Percentiles rank a stretch among this genome's conserved stretches.
These are phyloP conservation scores for Lithophane ornitopus DNA, from an alignment of 2,888 invertebrate species.

Conservation along the genomic window DNA sequence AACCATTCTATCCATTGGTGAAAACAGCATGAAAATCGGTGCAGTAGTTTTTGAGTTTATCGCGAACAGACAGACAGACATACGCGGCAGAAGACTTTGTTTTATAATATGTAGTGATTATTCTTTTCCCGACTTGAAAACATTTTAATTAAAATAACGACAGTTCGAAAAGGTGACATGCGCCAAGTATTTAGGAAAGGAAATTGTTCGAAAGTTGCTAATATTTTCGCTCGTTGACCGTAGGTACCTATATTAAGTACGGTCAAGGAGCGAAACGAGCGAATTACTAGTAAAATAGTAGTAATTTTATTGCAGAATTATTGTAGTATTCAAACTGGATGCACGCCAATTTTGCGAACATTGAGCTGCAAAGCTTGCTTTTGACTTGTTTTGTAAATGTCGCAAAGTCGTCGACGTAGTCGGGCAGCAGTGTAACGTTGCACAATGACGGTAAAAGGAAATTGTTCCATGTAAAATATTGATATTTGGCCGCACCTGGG, in stretches of 20 bases:
- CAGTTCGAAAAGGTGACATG: background rate
- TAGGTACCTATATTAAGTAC: background rate
- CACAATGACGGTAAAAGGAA: slow-evolving; percentile 3
- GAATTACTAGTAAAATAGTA: background rate
- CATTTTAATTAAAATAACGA: background rate
- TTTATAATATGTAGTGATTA: no score
- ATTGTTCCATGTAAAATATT: slow-evolving; percentile 29
- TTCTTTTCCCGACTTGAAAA: background rate
- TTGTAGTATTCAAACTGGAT: slow-evolving; percentile 25
- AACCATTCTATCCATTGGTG: no score
- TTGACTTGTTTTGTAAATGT: slow-evolving; percentile 25
- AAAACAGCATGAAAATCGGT: no score
- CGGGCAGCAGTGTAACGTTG: background rate
- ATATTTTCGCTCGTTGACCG: background rate
- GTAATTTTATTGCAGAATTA: slow-evolving; percentile 9
- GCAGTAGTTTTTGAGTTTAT: no score
- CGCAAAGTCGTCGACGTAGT: background rate
- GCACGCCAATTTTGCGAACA: slow-evolving; percentile 3
- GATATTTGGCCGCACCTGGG: slow-evolving; percentile 25
- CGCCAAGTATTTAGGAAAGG: background rate
- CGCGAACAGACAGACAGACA: no score
- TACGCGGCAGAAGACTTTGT: no score
- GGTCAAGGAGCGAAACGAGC: no score
- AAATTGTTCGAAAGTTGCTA: background rate
- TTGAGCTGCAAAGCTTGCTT: background rate